Percentiles rank a stretch among this genome's conserved stretches.
These are phyloP conservation scores for Fringilla coelebs DNA, from an alignment of 2,797 vertebrate genomes.

Conservation along the genomic window DNA sequence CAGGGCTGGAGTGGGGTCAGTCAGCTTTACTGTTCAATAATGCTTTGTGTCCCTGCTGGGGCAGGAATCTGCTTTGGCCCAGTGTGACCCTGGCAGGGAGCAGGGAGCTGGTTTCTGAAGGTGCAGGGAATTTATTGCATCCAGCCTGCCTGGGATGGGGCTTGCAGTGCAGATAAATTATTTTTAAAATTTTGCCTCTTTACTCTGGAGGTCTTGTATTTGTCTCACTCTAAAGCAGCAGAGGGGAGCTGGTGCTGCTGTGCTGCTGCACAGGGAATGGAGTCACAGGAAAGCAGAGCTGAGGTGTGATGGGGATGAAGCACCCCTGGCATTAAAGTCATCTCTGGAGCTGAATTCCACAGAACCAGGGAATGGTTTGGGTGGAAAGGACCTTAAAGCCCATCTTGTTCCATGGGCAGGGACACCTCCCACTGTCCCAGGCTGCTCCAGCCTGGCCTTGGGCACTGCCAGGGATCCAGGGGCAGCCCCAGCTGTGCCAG, in stretches of 20 bases:
- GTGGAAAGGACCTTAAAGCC: neutral
- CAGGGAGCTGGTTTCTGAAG: neutral
- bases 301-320: neutral
- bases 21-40: neutral
- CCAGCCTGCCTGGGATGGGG: neutral
- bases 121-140: neutral
- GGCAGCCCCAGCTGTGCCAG: neutral
- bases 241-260: neutral
- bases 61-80: neutral
- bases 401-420: neutral
- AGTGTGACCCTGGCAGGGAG: neutral
- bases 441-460: neutral
- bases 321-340: neutral
- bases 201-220: accelerated
- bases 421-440: neutral
- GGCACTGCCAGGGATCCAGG: neutral
- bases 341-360: neutral
- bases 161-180: neutral
- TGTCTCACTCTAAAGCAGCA: neutral
- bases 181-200: neutral
- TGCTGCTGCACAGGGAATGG: neutral
- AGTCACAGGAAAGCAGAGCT: neutral
- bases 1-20: too few relatives aligned
- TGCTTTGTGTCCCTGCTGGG: neutral
- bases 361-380: neutral